Evolutionary conservation across 1,140 invertebrate species (phyloP).

Genomic region (Hesperophylax magnus): DNA sequence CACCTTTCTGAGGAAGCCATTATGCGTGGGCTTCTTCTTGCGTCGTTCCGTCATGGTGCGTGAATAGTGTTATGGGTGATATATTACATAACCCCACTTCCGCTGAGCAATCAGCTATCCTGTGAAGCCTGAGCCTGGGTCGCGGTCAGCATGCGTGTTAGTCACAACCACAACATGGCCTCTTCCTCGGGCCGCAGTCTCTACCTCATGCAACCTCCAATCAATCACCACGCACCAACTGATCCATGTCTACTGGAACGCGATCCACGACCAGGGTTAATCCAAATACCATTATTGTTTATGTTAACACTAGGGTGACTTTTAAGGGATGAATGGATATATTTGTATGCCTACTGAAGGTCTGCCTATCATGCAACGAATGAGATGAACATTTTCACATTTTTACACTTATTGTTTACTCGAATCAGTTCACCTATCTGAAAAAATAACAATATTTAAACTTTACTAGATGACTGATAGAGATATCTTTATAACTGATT

Average conservation of each 20-base stretch:
- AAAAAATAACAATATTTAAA: too few relatives aligned
- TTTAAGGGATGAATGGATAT: slow-evolving; percentile 10
- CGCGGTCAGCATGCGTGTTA: slow-evolving; percentile 55
- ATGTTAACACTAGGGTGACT: slow-evolving; percentile 36
- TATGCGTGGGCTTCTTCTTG: slow-evolving; percentile 81
- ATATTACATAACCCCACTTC: slow-evolving; percentile 61
- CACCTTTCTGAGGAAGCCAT: slow-evolving; percentile 88
- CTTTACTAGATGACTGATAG: too few relatives aligned
- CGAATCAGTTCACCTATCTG: too few relatives aligned
- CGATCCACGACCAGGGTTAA: slow-evolving; percentile 48
- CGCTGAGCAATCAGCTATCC: slow-evolving; percentile 14
- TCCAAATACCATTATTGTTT: slow-evolving; percentile 43
- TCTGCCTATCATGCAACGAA: slow-evolving; percentile 36
- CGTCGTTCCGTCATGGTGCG: slow-evolving; percentile 81
- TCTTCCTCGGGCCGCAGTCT: slow-evolving; percentile 38
- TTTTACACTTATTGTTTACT: neutral
- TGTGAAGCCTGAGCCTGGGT: slow-evolving; percentile 27
- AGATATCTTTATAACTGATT: too few relatives aligned
- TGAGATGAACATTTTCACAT: slow-evolving; percentile 11
- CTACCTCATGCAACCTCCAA: slow-evolving; percentile 53
- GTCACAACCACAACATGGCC: slow-evolving; percentile 57
- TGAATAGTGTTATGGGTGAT: slow-evolving; percentile 60
- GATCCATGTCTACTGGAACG: slow-evolving; percentile 53
- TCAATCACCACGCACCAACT: slow-evolving; percentile 52
- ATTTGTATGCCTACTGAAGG: slow-evolving; percentile 21